These are phyloP conservation scores for Gallinago jamesoni DNA, from an alignment of 2,113 vertebrate species.

Conservation along the genomic window DNA sequence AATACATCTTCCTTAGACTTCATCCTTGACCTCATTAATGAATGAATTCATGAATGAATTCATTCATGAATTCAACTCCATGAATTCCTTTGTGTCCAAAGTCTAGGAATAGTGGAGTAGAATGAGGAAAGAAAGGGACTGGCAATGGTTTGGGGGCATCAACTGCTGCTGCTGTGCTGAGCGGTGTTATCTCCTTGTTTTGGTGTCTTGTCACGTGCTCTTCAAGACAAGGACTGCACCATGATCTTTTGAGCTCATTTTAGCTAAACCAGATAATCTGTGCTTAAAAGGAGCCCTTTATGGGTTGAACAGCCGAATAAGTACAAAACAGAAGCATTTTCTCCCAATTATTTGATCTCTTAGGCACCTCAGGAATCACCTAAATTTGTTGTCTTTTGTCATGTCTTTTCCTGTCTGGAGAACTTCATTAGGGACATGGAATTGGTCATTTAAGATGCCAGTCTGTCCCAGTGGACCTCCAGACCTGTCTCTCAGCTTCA, in stretches of 20 bases:
- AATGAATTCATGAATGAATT: background rate
- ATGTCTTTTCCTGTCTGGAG: accelerated
- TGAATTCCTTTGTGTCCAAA: background rate
- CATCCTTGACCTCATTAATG: background rate
- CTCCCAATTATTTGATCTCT: background rate
- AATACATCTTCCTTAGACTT: background rate
- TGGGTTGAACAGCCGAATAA: too few relatives aligned
- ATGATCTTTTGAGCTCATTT: background rate
- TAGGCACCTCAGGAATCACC: background rate
- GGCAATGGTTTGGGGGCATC: background rate
- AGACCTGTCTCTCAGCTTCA: background rate
- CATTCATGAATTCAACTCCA: background rate
- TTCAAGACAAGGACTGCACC: accelerated
- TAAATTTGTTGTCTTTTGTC: too few relatives aligned
- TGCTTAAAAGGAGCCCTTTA: background rate
- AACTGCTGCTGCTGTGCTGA: background rate
- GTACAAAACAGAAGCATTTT: background rate
- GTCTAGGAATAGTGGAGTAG: background rate
- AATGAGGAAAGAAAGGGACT: background rate
- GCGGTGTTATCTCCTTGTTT: background rate
- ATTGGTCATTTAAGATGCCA: background rate
- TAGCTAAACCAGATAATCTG: background rate
- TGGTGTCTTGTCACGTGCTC: background rate
- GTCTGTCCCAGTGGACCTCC: background rate
- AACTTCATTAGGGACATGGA: background rate